These are phyloP conservation scores for Tachycineta bicolor DNA, from an alignment of 2,113 vertebrate species.

Conservation along the genomic window DNA sequence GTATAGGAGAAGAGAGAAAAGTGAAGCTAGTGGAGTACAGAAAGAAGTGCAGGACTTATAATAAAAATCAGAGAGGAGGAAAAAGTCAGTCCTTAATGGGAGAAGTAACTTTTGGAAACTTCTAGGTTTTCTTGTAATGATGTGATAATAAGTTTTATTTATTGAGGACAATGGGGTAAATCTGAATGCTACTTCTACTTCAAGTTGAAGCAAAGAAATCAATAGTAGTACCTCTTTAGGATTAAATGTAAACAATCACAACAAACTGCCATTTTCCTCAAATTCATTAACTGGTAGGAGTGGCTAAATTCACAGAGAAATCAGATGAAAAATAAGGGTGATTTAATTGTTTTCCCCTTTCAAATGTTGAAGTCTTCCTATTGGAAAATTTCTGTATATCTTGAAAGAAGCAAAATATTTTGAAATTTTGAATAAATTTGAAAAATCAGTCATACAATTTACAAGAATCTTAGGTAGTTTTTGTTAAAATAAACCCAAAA, in stretches of 20 bases:
- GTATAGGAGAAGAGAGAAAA: not conserved
- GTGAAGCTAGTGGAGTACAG: not conserved
- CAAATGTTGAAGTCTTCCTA: not conserved
- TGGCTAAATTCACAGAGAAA: not conserved
- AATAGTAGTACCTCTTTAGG: not conserved
- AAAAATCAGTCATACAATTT: not conserved
- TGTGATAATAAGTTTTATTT: slow-evolving; percentile 3
- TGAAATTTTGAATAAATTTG: not conserved
- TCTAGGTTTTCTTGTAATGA: not conserved
- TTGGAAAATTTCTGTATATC: not conserved
- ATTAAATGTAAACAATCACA: not conserved
- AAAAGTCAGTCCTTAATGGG: not conserved
- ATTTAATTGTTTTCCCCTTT: not conserved
- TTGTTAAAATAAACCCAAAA: not conserved
- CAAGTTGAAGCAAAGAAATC: not conserved
- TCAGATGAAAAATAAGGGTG: not conserved
- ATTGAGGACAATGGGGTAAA: not conserved
- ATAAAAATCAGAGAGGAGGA: not conserved
- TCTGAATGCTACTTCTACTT: not conserved
- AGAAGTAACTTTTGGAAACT: not conserved
- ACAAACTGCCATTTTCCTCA: not conserved
- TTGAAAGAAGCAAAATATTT: not conserved
- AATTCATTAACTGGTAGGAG: not conserved
- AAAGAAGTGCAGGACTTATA: not conserved
- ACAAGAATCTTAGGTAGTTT: not conserved